Evolutionary conservation across 2,888 invertebrate genomes (phyloP).

Genomic region (Megaustenia siamemsis): DNA sequence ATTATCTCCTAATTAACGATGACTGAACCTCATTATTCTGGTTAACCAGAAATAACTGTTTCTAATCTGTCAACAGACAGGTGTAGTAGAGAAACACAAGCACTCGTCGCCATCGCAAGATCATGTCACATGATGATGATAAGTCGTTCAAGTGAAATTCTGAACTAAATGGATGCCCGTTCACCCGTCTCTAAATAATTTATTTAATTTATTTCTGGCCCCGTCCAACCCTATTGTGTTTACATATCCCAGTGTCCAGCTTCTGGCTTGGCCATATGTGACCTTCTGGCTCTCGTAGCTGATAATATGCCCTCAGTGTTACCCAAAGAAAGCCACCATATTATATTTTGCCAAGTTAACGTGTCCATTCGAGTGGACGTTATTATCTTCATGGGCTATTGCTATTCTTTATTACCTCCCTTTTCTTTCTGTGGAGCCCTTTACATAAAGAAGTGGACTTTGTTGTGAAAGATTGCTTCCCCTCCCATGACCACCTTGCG

Average conservation of each 20-base stretch:
- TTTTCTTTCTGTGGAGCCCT: background rate
- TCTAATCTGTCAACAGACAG: too few relatives aligned
- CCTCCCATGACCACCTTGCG: slow-evolving; percentile 13
- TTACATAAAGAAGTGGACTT: slow-evolving; percentile 11
- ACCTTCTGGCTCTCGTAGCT: slow-evolving; percentile 2
- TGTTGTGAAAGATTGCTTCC: slow-evolving; percentile 21
- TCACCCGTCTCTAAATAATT: background rate
- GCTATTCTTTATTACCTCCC: slow-evolving; percentile 36
- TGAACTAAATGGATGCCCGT: background rate
- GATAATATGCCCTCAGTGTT: slow-evolving; percentile 33
- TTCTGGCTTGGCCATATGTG: background rate
- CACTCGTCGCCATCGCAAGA: background rate
- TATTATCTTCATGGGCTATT: slow-evolving; percentile 10
- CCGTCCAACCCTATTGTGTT: background rate
- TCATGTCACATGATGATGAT: background rate
- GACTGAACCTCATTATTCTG: too few relatives aligned
- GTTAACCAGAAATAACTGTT: too few relatives aligned
- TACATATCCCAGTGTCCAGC: background rate
- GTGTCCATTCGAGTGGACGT: slow-evolving; percentile 41
- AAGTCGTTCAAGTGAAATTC: background rate
- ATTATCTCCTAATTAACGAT: too few relatives aligned
- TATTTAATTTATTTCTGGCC: background rate
- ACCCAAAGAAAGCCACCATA: background rate
- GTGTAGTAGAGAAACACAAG: background rate
- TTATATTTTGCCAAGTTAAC: slow-evolving; percentile 16